phyloP scores from a whole-genome alignment of 1,140 invertebrate genomes.

The Ceratoteleas bidentatus region DNA sequence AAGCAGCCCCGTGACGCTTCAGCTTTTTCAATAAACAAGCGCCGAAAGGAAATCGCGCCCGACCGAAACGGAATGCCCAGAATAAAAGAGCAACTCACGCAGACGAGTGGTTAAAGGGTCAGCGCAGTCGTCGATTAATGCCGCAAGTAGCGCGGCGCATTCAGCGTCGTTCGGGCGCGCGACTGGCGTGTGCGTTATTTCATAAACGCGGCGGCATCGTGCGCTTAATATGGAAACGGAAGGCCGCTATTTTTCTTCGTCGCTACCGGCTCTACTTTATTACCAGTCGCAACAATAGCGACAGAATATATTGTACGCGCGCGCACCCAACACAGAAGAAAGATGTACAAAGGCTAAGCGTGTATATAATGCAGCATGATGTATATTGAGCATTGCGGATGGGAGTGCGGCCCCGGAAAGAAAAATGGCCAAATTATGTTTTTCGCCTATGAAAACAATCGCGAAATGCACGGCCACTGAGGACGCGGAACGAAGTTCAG shows the following conservation, averaged over 20 bases:
- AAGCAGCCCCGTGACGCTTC: no score
- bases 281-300: slow-evolving; percentile 53
- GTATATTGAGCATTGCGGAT: slow-evolving; percentile 41
- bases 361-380: slow-evolving; percentile 54
- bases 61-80: not conserved
- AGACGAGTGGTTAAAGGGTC: slow-evolving; percentile 4
- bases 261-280: slow-evolving; percentile 59
- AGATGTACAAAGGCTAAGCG: slow-evolving; percentile 47
- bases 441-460: slow-evolving; percentile 45
- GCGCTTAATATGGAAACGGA: slow-evolving; percentile 60
- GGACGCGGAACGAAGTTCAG: slow-evolving; percentile 21
- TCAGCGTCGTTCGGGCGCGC: not conserved
- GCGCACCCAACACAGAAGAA: slow-evolving; percentile 32
- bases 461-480: slow-evolving; percentile 20
- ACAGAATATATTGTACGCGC: slow-evolving; percentile 43
- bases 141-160: slow-evolving; percentile 6
- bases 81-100: not conserved
- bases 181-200: slow-evolving; percentile 41
- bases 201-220: slow-evolving; percentile 35
- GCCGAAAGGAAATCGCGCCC: not conserved
- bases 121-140: slow-evolving; percentile 11
- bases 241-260: slow-evolving; percentile 60
- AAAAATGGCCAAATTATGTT: slow-evolving; percentile 58
- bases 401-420: slow-evolving; percentile 23
- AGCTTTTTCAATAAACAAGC: not conserved